Evolutionary conservation across 2,113 vertebrate genomes (phyloP).

Genomic region (Ibidorhyncha struthersii): DNA sequence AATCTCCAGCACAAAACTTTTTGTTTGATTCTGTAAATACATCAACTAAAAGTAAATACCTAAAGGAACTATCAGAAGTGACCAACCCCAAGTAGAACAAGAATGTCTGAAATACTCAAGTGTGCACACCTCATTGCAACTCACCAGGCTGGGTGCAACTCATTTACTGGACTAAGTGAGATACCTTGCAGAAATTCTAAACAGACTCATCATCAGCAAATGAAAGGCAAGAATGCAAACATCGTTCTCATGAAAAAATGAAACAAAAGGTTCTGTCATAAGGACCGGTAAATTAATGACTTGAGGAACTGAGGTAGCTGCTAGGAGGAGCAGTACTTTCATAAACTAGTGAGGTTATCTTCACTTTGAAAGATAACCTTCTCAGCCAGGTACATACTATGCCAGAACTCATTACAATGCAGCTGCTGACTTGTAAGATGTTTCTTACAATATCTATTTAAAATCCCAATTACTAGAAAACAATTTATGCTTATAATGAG

Average conservation of each 20-base stretch:
- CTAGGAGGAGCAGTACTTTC: not conserved
- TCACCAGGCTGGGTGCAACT: not conserved
- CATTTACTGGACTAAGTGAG: not conserved
- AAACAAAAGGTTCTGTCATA: not conserved
- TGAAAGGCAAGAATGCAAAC: not conserved
- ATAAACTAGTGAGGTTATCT: not conserved
- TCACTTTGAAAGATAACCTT: not conserved
- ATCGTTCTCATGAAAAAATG: not conserved
- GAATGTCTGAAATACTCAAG: not conserved
- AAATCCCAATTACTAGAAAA: not conserved
- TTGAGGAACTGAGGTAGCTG: not conserved
- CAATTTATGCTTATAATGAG: not conserved
- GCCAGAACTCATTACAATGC: not conserved
- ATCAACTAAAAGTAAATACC: not conserved
- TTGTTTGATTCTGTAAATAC: not conserved
- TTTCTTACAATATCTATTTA: not conserved
- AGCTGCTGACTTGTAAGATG: not conserved
- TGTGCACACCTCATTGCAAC: not conserved
- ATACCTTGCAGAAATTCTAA: not conserved
- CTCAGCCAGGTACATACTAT: not conserved
- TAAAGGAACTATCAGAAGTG: not conserved
- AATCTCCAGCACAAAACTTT: not conserved
- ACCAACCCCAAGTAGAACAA: not conserved
- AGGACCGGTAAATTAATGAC: not conserved
- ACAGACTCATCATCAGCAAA: not conserved